These are phyloP conservation scores for Bombus confusus DNA, from an alignment of 1,140 invertebrate species.

Conservation along the genomic window DNA sequence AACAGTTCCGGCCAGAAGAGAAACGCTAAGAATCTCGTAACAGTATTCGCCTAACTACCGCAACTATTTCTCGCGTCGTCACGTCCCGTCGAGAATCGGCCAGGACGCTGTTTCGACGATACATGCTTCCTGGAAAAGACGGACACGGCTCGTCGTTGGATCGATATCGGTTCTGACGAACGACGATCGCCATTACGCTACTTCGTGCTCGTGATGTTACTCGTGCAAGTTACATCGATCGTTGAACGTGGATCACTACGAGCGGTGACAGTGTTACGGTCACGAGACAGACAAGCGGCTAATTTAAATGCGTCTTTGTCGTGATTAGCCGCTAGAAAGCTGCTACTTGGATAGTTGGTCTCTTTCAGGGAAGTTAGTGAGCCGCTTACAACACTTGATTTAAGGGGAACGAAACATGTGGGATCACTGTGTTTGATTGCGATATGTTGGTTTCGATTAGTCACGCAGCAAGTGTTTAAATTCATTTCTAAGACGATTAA, in stretches of 20 bases:
- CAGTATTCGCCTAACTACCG: too few species aligned
- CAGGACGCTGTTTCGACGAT: not conserved
- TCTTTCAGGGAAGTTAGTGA: not conserved
- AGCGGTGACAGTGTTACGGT: constrained; percentile 14
- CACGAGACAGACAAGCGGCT: not conserved
- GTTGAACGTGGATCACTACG: constrained; percentile 18
- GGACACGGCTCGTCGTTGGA: constrained; percentile 13
- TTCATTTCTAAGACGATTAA: too few species aligned
- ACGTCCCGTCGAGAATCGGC: not conserved
- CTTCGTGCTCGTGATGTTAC: not conserved
- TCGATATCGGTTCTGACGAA: constrained; percentile 58
- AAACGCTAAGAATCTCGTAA: not conserved
- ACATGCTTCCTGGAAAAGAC: constrained; percentile 26
- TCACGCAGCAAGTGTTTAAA: too few species aligned
- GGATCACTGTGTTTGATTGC: too few species aligned
- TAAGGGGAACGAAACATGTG: too few species aligned
- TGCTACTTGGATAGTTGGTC: not conserved
- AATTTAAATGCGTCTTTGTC: constrained; percentile 25
- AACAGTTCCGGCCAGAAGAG: not conserved
- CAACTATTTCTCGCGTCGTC: not conserved
- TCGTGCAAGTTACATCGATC: not conserved
- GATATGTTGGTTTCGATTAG: too few species aligned
- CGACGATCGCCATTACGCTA: constrained; percentile 56
- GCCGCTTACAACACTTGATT: too few species aligned
- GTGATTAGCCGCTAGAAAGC: not conserved